Base-by-base conservation (phyloP, 2,113 vertebrate species). In the Pica pica region DNA sequence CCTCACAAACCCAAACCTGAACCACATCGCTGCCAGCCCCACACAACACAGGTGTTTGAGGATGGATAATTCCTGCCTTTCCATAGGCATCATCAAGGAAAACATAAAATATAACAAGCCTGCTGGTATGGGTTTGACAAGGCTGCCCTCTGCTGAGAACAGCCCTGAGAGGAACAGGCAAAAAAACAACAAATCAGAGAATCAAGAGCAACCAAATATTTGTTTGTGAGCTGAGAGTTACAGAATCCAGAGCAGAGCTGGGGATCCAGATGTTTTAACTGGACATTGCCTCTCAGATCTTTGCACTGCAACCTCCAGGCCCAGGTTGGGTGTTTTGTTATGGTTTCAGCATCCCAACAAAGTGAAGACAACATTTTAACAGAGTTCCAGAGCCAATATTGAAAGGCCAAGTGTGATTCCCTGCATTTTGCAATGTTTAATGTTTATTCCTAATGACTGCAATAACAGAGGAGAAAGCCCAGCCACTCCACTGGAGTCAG, bases 81-180 rank as follows among this genome's bases (percentile, higher is more conserved):
- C 47, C 76, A 42, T 0, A 1, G 61, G 41, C 23, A 78, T 13
- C 83, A 87, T 37, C 49, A 30, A 71, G 30, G 55, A 69, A 89
- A 79, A 75, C 5, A 44, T 6, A 10, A 90, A 56, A 49, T 24
- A 12, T 1, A 37, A 5, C 1, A 3, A 30, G 13, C 18, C 21
- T 2, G 9, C 83, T 60, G 30, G 10, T 14, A 52, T 88, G 59
- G 27, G 33, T 83, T 91, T 90, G 94, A 85, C 75, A 88, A 95
- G 88, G 90, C 88, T 95, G 93, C 95, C 94, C 92, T 93, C 95
- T 97, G 70, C 79, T 89, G 96, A 92, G 50, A 90, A 67, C 49
- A 83, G 31, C 53, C 37, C 31, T 1, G 12, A 56, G 26, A 76
- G 26, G 27, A 41, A 68, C n/a, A 61, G 19, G 50, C 3, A 16